phyloP scores from a whole-genome alignment of 1,140 invertebrate species.

The Archivesica marissinica region DNA sequence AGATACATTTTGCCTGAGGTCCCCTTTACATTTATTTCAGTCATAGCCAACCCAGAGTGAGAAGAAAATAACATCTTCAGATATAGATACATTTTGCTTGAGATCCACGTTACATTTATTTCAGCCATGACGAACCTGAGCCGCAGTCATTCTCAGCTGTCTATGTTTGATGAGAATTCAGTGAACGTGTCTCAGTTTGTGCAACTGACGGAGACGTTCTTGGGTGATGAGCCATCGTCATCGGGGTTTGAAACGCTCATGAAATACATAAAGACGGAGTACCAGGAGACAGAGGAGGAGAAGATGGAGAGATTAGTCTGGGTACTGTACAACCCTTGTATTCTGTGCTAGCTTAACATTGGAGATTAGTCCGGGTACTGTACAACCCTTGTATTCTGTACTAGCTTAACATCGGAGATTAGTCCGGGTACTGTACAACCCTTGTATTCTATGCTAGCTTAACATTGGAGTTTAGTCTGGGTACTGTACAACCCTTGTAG shows the following conservation, averaged over 20 bases:
- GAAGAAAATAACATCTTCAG: not conserved
- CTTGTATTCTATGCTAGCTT: too few species aligned
- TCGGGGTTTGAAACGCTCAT: constrained; percentile 72
- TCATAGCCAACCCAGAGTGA: constrained; percentile 7
- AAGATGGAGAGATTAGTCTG: constrained; percentile 80
- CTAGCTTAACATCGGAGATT: too few species aligned
- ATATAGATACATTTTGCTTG: not conserved
- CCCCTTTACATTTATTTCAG: too few species aligned
- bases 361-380: too few species aligned
- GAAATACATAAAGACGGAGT: constrained; percentile 79
- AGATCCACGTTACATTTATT: constrained; percentile 7
- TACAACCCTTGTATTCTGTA: too few species aligned
- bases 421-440: too few species aligned
- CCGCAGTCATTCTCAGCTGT: constrained; percentile 76
- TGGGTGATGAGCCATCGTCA: constrained; percentile 74
- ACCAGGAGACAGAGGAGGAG: constrained; percentile 82
- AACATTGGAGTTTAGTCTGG: too few species aligned
- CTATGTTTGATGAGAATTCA: constrained; percentile 82
- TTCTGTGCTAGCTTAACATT: too few species aligned
- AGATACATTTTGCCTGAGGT: too few species aligned
- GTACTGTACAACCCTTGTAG: too few species aligned
- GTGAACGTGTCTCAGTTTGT: constrained; percentile 83
- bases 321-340: too few species aligned
- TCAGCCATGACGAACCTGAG: constrained; percentile 68
- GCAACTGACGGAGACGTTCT: constrained; percentile 81